These are phyloP conservation scores for Sceloporus tristichus DNA, from an alignment of 2,113 vertebrate genomes.

Conservation along the genomic window DNA sequence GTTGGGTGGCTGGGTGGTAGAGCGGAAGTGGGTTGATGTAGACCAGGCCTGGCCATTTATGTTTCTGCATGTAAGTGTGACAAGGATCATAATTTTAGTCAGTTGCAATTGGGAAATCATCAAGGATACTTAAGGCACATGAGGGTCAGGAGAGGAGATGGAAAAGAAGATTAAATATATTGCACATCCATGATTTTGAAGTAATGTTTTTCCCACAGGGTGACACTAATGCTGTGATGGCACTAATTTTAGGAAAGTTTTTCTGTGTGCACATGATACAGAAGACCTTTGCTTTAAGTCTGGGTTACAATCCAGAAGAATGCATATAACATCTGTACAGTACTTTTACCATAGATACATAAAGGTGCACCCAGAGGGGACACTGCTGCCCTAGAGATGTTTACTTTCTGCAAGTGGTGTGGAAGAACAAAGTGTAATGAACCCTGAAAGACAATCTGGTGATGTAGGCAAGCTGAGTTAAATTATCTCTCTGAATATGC, in stretches of 20 bases:
- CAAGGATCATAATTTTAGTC: neutral
- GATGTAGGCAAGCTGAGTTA: constrained; percentile 13
- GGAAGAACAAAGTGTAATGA: neutral
- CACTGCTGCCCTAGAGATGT: neutral
- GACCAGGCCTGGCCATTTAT: too few relatives aligned
- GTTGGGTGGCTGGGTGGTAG: too few relatives aligned
- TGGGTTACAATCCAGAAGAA: constrained; percentile 34
- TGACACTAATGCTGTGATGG: too few relatives aligned
- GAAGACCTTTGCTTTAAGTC: constrained; percentile 6
- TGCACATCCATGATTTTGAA: too few relatives aligned
- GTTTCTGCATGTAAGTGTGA: too few relatives aligned
- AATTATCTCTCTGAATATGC: neutral
- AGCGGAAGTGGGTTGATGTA: too few relatives aligned
- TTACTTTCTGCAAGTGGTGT: neutral
- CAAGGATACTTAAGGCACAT: too few relatives aligned
- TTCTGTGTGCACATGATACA: neutral
- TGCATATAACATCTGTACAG: neutral
- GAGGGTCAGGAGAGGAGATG: too few relatives aligned
- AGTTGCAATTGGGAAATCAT: neutral
- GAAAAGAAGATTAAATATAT: too few relatives aligned
- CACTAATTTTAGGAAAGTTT: too few relatives aligned
- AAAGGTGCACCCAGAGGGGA: fast-evolving
- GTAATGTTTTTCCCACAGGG: too few relatives aligned
- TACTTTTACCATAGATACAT: constrained; percentile 2
- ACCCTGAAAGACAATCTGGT: constrained; percentile 6